These are phyloP conservation scores for Arothron firmamentum DNA, from an alignment of 2,113 vertebrate genomes.

Conservation along the genomic window DNA sequence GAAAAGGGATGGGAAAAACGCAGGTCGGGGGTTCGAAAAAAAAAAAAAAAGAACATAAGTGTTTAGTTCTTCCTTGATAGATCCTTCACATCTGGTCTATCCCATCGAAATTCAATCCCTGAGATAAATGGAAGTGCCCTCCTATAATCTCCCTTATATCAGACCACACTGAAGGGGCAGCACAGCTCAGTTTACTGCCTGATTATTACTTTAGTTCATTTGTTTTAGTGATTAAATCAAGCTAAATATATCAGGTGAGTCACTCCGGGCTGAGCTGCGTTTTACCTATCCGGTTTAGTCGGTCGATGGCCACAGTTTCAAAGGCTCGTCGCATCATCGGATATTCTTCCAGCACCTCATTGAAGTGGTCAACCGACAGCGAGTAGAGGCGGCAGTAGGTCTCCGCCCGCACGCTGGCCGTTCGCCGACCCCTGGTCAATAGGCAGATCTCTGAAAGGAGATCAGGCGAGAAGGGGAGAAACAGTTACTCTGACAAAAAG, in stretches of 20 bases:
- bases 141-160: constrained; percentile 51
- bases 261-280: neutral
- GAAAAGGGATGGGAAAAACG: neutral
- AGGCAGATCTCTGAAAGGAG: constrained; percentile 87
- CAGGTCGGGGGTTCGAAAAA: neutral
- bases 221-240: neutral
- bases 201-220: no score
- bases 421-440: constrained; percentile 89
- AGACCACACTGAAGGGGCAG: constrained; percentile 38
- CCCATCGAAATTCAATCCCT: constrained; percentile 39
- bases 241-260: neutral
- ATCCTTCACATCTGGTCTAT: constrained; percentile 53
- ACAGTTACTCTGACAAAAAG: neutral
- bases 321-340: constrained; percentile 98
- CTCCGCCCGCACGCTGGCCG: constrained; percentile 90
- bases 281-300: constrained; percentile 92
- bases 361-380: constrained; percentile 94
- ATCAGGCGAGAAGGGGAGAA: neutral
- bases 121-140: constrained; percentile 45
- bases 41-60: constrained; percentile 22
- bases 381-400: constrained; percentile 97
- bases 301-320: constrained; percentile 94
- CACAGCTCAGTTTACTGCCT: constrained; percentile 41
- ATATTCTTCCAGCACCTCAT: constrained; percentile 96
- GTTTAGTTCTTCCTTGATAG: constrained; percentile 34